Evolutionary conservation across 2,113 vertebrate species (phyloP).

Genomic region (Argyrosomus japonicus): DNA sequence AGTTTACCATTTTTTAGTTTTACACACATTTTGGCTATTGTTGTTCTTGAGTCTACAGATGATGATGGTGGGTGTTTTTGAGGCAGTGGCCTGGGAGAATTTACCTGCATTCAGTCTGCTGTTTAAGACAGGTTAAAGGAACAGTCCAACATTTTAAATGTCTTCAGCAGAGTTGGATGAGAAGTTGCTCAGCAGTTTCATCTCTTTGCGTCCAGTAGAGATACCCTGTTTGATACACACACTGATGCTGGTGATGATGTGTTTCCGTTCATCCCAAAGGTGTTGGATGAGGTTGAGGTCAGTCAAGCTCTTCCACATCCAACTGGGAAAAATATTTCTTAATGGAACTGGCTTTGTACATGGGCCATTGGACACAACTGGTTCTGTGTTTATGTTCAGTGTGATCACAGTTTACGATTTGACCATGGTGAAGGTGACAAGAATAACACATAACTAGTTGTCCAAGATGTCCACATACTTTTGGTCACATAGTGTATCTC

Average conservation of each 20-base stretch:
- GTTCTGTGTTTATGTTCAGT: too few relatives aligned
- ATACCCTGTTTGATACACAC: neutral
- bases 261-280: neutral
- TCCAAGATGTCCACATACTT: neutral
- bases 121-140: neutral
- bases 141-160: neutral
- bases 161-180: neutral
- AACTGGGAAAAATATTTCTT: too few relatives aligned
- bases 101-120: neutral
- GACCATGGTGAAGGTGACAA: too few relatives aligned
- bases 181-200: neutral
- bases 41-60: neutral
- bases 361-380: too few relatives aligned
- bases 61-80: neutral
- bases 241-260: neutral
- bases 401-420: too few relatives aligned
- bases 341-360: too few relatives aligned
- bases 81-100: slow-evolving; percentile 3
- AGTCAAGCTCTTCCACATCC: neutral
- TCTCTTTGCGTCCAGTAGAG: neutral
- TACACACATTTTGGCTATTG: neutral
- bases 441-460: neutral
- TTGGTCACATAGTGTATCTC: neutral
- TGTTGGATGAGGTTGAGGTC: neutral
- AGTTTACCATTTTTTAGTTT: neutral